A percentile compares a stretch with the other conserved stretches of the same genome.
These are phyloP conservation scores for Neoitamus cyanurus DNA, from an alignment of 2,888 invertebrate species.

Conservation along the genomic window DNA sequence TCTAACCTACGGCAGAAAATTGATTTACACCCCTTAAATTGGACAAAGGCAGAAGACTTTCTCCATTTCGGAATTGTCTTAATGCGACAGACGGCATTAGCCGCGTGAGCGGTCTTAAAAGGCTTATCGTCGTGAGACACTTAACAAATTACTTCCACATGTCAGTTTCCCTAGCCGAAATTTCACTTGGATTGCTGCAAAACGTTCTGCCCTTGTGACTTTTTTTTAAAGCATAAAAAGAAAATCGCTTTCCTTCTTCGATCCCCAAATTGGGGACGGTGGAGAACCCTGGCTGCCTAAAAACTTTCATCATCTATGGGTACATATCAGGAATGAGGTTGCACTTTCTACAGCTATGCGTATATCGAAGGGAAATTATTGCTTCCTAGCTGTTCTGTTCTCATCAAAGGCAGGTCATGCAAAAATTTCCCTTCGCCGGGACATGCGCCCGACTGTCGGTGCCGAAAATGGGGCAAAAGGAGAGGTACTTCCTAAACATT, in stretches of 20 bases:
- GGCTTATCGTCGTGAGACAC: neutral
- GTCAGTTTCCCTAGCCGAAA: neutral
- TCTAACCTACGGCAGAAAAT: neutral
- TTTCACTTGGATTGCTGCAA: neutral
- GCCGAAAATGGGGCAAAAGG: neutral
- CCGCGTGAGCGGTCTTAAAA: neutral
- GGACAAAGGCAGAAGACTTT: neutral
- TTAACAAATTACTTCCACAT: neutral
- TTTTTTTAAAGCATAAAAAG: neutral
- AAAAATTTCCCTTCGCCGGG: neutral
- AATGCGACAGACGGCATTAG: neutral
- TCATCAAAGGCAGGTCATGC: constrained; percentile 28
- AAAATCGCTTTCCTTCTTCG: neutral
- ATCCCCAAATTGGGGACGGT: neutral
- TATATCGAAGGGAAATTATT: constrained; percentile 21
- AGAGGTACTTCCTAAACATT: constrained; percentile 13
- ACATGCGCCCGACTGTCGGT: neutral
- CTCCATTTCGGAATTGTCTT: neutral
- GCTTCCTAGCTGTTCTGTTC: constrained; percentile 5
- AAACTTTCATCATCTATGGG: neutral
- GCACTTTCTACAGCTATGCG: neutral
- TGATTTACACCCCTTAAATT: neutral
- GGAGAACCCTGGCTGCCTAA: neutral
- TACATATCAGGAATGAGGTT: neutral
- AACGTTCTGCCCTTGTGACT: neutral